phyloP scores from a whole-genome alignment of 2,888 invertebrate species.

The Andrena dorsata region DNA sequence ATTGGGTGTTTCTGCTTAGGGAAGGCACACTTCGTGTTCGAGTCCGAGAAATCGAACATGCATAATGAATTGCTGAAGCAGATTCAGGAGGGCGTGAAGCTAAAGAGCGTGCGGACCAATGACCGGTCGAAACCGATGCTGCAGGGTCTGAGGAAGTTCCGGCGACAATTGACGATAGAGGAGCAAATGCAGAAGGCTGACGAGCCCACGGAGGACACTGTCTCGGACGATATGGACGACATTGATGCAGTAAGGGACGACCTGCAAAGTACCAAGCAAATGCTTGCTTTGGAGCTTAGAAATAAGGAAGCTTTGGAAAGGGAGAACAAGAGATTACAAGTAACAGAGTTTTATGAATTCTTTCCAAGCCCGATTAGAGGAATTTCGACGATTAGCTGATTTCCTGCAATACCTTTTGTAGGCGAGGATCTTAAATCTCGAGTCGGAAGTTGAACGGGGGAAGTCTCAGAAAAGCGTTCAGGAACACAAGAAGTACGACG shows the following conservation, averaged over 20 bases:
- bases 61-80: conserved; percentile 93
- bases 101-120: conserved; percentile 92
- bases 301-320: conserved; percentile 94
- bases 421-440: conserved; percentile 92
- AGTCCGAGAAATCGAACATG: conserved; percentile 93
- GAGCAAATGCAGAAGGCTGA: conserved; percentile 94
- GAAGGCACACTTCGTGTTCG: conserved; percentile 93
- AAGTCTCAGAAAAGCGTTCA: conserved; percentile 84
- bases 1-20: conserved; percentile 82
- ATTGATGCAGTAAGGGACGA: conserved; percentile 96
- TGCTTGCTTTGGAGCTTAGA: conserved; percentile 93
- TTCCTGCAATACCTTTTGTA: conserved; percentile 73
- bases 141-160: conserved; percentile 93
- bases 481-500: conserved; percentile 86
- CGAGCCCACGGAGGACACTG: conserved; percentile 87
- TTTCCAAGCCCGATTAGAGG: not conserved
- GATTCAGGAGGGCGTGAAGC: conserved; percentile 91
- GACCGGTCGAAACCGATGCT: conserved; percentile 94
- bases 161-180: conserved; percentile 95
- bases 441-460: conserved; percentile 92
- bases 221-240: conserved; percentile 93
- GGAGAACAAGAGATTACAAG: conserved; percentile 92
- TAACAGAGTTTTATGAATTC: conserved; percentile 48
- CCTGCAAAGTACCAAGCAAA: conserved; percentile 95
- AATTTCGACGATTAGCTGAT: not conserved